These are phyloP conservation scores for Chrysogorgia sp. DNA, from an alignment of 92 coral and sea anemone genomes.

Conservation along the genomic window DNA sequence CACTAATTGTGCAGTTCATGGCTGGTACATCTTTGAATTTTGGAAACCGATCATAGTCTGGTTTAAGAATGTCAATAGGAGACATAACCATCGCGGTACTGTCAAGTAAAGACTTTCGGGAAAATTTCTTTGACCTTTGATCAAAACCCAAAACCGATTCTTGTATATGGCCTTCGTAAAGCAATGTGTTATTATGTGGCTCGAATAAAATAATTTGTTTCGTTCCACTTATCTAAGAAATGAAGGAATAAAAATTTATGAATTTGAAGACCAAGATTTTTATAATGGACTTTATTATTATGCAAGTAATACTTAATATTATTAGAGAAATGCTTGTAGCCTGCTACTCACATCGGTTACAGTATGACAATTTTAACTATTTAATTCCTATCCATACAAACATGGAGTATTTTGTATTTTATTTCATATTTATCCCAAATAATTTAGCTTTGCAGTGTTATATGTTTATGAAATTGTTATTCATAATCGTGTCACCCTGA, in stretches of 20 bases:
- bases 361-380: no score
- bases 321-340: no score
- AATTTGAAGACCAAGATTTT: not conserved
- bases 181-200: slow-evolving; percentile 71
- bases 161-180: slow-evolving; percentile 86
- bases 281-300: not conserved
- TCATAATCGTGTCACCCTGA: no score
- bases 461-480: no score
- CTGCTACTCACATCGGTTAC: no score
- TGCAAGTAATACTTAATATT: no score
- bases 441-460: no score
- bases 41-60: slow-evolving; percentile 75
- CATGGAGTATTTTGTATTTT: no score
- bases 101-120: slow-evolving; percentile 67
- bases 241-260: not conserved
- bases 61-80: slow-evolving; percentile 78
- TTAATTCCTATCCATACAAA: no score
- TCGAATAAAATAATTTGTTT: slow-evolving; percentile 71
- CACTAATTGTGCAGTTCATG: slow-evolving; percentile 79
- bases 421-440: no score
- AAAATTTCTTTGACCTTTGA: slow-evolving; percentile 59
- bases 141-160: slow-evolving; percentile 70
- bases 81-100: slow-evolving; percentile 96
- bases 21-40: slow-evolving; percentile 69
- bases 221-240: slow-evolving; percentile 73